Evolutionary conservation across 1,140 invertebrate genomes (phyloP).

Genomic region (Caligus rogercresseyi): DNA sequence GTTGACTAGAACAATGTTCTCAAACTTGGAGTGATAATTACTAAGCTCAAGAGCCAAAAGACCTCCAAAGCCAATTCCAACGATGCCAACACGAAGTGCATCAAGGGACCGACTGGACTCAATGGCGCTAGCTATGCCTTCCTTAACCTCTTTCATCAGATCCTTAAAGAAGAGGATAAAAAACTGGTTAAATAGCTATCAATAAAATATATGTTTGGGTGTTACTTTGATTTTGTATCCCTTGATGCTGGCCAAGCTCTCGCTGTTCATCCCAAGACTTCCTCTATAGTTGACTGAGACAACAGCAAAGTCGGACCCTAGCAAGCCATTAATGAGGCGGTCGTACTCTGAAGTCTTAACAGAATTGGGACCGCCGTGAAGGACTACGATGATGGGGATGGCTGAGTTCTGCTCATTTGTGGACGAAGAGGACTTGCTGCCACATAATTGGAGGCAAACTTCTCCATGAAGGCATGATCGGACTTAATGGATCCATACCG

Average conservation of each 20-base stretch:
- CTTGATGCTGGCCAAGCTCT: not conserved
- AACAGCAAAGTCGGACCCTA: conserved; percentile 2
- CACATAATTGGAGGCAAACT: not conserved
- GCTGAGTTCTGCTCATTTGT: not conserved
- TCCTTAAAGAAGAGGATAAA: not conserved
- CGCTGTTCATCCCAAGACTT: conserved; percentile 1
- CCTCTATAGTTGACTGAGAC: conserved; percentile 10
- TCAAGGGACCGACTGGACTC: not conserved
- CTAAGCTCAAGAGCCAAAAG: not conserved
- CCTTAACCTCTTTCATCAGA: conserved; percentile 2
- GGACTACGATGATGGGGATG: not conserved
- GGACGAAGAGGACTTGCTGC: not conserved
- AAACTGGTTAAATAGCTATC: not conserved
- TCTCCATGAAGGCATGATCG: not conserved
- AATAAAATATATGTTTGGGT: not conserved
- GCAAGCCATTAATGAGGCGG: not conserved
- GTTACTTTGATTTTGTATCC: not conserved
- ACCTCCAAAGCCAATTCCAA: not conserved
- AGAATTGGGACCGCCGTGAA: not conserved
- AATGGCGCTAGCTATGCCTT: not conserved
- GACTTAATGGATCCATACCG: not conserved
- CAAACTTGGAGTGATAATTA: not conserved
- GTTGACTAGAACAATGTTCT: not conserved
- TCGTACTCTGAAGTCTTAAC: not conserved
- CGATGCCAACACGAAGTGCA: not conserved